Evolutionary conservation across 2,888 invertebrate species (phyloP), one percentile per base, ranked within the genome.

Genomic region (Agonopterix alstromeriana): DNA sequence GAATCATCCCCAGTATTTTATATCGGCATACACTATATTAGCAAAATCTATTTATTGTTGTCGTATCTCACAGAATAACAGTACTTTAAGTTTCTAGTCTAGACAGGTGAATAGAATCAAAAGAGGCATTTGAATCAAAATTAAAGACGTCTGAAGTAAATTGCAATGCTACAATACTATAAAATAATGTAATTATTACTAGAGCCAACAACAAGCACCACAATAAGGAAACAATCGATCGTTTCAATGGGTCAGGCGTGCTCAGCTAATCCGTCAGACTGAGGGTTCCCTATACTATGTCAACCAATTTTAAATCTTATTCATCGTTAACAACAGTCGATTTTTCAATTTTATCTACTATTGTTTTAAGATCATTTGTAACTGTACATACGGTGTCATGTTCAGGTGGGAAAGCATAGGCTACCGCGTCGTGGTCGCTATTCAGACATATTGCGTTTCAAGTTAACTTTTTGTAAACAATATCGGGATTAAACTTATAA

Each of bases 161-260:
- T 5, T n/a, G 9, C 43, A 10, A 14, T 43, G 10, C 10, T 1
- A 10, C 27, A 27, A 27, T 27, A 27, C 27, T 7, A 27, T 27
- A 27, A 27, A 27, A 27, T 27, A 27, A 27, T 75, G 70, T 77
- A 77, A 81, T 81, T 73, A 75, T 74, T 70, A 62, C 60, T 69
- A 70, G 63, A 73, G 61, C 61, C 72, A 67, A 56, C 73, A 69
- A 64, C 70, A 67, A 70, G 70, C 70, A 67, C 69, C 67, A 83
- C 78, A 78, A 84, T 84, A 79, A 85, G 87, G 86, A 87, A 88
- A 87, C 84, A 88, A 88, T 88, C 85, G 86, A 87, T 87, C 77
- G 86, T 79, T 83, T 82, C 87, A 86, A 87, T 88, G 82, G 88
- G 88, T 88, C 88, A 87, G 71, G 79, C 87, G 73, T 73, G 81